Evolutionary conservation across 2,797 vertebrate species (phyloP).

Genomic region (Sebastes hopkinsi): DNA sequence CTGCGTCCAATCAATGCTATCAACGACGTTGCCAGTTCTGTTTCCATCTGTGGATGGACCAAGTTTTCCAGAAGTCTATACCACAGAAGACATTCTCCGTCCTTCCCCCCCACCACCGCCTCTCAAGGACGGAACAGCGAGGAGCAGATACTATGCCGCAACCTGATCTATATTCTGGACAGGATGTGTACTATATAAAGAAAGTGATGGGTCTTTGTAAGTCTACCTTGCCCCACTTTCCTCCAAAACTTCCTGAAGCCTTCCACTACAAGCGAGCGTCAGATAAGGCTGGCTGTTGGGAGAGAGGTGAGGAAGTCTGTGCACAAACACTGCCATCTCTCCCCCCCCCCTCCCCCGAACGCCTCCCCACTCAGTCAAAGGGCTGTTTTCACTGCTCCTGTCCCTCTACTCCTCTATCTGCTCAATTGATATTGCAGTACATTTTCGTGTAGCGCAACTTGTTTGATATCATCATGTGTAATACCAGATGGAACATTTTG

Average conservation of each 20-base stretch:
- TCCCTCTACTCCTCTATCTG: slow-evolving; percentile 12
- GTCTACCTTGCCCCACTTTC: slow-evolving; percentile 75
- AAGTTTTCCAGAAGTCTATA: slow-evolving; percentile 51
- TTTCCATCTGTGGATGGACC: slow-evolving; percentile 6
- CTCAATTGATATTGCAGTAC: neutral
- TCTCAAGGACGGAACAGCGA: slow-evolving; percentile 74
- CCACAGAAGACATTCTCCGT: slow-evolving; percentile 34
- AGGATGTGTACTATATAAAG: slow-evolving; percentile 76
- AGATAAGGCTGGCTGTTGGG: slow-evolving; percentile 61
- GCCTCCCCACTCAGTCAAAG: slow-evolving; percentile 21
- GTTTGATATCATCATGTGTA: slow-evolving; percentile 36
- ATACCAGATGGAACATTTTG: slow-evolving; percentile 9
- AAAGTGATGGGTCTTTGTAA: slow-evolving; percentile 65
- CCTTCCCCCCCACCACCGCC: neutral
- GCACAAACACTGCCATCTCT: neutral
- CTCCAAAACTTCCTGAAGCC: slow-evolving; percentile 66
- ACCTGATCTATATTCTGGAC: slow-evolving; percentile 81
- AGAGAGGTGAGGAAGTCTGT: slow-evolving; percentile 34
- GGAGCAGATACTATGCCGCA: slow-evolving; percentile 60
- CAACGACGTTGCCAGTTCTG: slow-evolving; percentile 12
- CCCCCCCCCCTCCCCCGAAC: neutral
- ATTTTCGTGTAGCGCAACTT: neutral
- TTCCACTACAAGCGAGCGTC: slow-evolving; percentile 31
- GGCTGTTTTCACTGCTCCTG: neutral
- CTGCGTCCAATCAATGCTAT: slow-evolving; percentile 35